A percentile compares a stretch with the other conserved stretches of the same genome.
phyloP scores from a whole-genome alignment of 2,888 invertebrate species.

The Drosophila rubida region DNA sequence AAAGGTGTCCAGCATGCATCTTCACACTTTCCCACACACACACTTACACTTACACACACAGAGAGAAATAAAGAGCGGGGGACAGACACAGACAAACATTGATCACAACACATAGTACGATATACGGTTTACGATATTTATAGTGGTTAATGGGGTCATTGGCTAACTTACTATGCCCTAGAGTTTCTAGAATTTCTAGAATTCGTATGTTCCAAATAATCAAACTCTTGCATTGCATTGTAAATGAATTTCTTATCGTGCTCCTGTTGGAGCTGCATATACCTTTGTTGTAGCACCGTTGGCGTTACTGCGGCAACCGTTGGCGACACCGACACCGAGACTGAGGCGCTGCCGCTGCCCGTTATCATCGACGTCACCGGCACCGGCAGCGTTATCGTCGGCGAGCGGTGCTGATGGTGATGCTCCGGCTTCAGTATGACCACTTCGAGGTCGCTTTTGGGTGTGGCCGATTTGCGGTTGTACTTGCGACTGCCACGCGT shows the following conservation, averaged over 20 bases:
- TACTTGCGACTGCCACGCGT: conserved; percentile 70
- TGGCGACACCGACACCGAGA: neutral
- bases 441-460: conserved; percentile 65
- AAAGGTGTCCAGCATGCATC: conserved; percentile 47
- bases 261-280: conserved; percentile 75
- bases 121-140: conserved; percentile 46
- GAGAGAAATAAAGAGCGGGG: conserved; percentile 8
- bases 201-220: conserved; percentile 67
- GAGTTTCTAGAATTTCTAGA: conserved; percentile 56
- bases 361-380: conserved; percentile 38
- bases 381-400: conserved; percentile 69
- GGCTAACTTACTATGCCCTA: conserved; percentile 76
- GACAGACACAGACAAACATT: conserved; percentile 35
- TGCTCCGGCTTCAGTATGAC: conserved; percentile 60
- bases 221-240: conserved; percentile 75
- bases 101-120: conserved; percentile 55
- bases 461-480: conserved; percentile 60
- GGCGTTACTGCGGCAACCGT: conserved; percentile 31
- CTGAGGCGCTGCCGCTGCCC: conserved; percentile 16
- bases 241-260: conserved; percentile 74
- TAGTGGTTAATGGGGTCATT: conserved; percentile 47
- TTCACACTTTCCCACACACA: conserved; percentile 18
- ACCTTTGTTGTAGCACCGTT: conserved; percentile 74
- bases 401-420: conserved; percentile 70
- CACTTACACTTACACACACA: conserved; percentile 23